These are phyloP conservation scores for Taenioides sp. DNA, from an alignment of 2,797 vertebrate genomes.

Conservation along the genomic window DNA sequence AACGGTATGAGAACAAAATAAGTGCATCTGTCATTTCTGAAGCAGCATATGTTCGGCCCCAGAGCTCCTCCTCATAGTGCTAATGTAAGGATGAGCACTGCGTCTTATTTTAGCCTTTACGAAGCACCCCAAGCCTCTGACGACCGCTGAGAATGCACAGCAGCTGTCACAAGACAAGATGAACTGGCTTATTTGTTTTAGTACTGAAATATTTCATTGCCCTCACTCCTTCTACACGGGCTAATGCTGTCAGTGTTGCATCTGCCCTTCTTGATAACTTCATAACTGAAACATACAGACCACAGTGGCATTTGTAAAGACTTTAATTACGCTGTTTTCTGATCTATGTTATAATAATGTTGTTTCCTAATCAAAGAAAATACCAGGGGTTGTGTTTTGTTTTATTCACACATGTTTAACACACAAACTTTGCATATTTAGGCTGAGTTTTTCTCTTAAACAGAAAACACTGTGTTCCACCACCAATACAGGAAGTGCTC, in stretches of 20 bases:
- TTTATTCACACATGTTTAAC: too few relatives aligned
- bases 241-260: constrained; percentile 41
- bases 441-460: too few relatives aligned
- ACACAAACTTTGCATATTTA: too few relatives aligned
- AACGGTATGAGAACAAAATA: neutral
- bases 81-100: constrained; percentile 43
- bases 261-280: constrained; percentile 60
- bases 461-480: too few relatives aligned
- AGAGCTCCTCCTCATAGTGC: constrained; percentile 32
- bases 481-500: too few relatives aligned
- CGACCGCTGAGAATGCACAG: constrained; percentile 48
- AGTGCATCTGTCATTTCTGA: constrained; percentile 13
- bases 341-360: too few relatives aligned
- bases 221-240: constrained; percentile 43
- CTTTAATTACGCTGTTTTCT: too few relatives aligned
- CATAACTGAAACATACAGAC: constrained; percentile 32
- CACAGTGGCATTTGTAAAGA: neutral
- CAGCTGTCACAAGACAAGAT: constrained; percentile 69
- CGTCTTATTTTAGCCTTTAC: constrained; percentile 55
- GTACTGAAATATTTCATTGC: constrained; percentile 64
- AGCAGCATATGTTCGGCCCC: constrained; percentile 36
- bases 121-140: constrained; percentile 45
- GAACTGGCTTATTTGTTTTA: constrained; percentile 65
- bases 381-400: too few relatives aligned
- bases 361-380: too few relatives aligned